Percentiles rank a stretch among this genome's conserved stretches.
These are phyloP conservation scores for Beroe forskalii DNA, from an alignment of 37 sponge, comb jelly and placozoan genomes.

Conservation along the genomic window DNA sequence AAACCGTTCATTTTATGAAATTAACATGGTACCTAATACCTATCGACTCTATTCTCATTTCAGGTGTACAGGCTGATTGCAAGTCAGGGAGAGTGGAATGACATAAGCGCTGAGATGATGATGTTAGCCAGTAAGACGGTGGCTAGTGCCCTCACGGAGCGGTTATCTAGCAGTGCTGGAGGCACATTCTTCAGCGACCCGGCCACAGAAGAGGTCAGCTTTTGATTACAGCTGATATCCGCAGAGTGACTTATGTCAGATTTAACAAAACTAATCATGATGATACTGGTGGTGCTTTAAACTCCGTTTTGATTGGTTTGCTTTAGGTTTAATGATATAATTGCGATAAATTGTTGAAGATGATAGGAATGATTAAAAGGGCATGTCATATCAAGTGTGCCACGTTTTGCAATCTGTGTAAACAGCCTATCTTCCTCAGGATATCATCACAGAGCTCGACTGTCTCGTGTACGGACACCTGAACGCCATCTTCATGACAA, in stretches of 20 bases:
- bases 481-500: constrained; percentile 62
- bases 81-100: constrained; percentile 54
- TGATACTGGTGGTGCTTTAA: too few species aligned
- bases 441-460: constrained; percentile 32
- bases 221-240: too few species aligned
- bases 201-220: constrained; percentile 46
- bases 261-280: too few species aligned
- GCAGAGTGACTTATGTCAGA: too few species aligned
- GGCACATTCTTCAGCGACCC: constrained; percentile 48
- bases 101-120: constrained; percentile 52
- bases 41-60: too few species aligned
- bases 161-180: background rate
- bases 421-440: background rate
- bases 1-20: too few species aligned
- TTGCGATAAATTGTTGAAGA: background rate
- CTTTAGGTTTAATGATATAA: background rate
- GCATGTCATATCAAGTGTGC: too few species aligned
- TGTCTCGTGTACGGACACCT: constrained; percentile 54
- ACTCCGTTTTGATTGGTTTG: too few species aligned
- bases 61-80: constrained; percentile 50
- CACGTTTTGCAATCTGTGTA: too few species aligned
- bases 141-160: constrained; percentile 36
- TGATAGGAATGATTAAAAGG: background rate
- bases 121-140: constrained; percentile 20
- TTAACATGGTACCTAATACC: too few species aligned